A percentile compares a stretch with the other conserved stretches of the same genome.
Evolutionary conservation across 1,140 invertebrate species (phyloP).

Genomic region (Leptinotarsa texana): DNA sequence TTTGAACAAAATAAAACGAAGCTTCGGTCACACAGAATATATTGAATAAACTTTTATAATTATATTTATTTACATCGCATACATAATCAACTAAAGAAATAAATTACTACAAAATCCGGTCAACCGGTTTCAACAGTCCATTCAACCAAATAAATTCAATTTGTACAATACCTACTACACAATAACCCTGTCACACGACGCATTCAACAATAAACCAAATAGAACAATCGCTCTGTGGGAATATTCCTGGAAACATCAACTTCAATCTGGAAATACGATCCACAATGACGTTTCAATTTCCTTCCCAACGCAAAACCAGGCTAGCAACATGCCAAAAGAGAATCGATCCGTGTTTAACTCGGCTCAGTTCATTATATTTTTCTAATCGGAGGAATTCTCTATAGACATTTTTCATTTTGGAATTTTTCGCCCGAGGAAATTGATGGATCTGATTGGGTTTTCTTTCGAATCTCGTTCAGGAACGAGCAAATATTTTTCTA

Average conservation of each 20-base stretch:
- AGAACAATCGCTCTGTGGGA: background rate
- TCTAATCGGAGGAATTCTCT: background rate
- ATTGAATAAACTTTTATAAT: background rate
- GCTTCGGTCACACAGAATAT: background rate
- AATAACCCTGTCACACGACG: background rate
- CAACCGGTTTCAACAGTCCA: background rate
- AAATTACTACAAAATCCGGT: background rate
- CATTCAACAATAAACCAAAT: background rate
- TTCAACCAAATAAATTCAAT: background rate
- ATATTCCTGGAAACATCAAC: background rate
- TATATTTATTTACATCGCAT: background rate
- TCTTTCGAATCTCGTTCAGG: background rate
- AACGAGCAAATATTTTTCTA: background rate
- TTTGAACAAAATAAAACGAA: background rate
- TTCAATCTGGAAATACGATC: constrained; percentile 17
- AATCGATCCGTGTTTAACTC: constrained; percentile 7
- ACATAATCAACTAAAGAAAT: background rate
- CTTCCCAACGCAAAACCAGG: constrained; percentile 7
- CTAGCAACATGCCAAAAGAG: background rate
- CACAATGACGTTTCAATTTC: constrained; percentile 20
- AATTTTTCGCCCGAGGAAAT: constrained; percentile 6
- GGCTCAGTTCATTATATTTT: background rate
- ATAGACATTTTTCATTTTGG: constrained; percentile 4
- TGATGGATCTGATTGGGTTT: background rate
- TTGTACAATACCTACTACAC: background rate